Conservation (phyloP, 2,113 vertebrate genomes). For the Gymnobelideus leadbeateri region DNA sequence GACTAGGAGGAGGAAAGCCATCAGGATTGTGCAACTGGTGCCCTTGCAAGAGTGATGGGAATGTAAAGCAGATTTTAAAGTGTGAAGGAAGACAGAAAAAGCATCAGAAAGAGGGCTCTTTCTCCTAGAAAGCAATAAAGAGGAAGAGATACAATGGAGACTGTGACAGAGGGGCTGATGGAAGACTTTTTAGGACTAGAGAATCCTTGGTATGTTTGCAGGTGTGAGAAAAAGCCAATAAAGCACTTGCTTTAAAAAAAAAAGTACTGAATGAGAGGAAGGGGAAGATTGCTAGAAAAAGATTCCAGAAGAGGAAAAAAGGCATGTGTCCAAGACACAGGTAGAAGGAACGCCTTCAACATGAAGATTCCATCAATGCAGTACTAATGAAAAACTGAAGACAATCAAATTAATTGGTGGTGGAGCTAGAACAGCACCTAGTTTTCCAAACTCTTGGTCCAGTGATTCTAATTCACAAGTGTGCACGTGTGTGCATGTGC, state of each 20-base stretch:
- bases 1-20: background rate
- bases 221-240: background rate
- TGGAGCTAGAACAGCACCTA: background rate
- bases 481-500: fast-evolving
- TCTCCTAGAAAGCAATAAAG: background rate
- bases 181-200: background rate
- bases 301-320: background rate
- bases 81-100: background rate
- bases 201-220: background rate
- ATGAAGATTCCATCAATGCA: too few species aligned
- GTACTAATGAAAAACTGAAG: background rate
- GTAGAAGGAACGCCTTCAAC: too few species aligned
- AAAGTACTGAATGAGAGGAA: background rate
- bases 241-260: background rate
- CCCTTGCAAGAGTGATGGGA: background rate
- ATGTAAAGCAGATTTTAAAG: background rate
- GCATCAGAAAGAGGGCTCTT: background rate
- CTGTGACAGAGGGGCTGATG: background rate
- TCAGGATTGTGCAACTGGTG: background rate
- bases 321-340: background rate
- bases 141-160: background rate
- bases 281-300: background rate
- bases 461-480: background rate
- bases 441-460: background rate
- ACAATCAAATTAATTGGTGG: background rate